Conservation (phyloP, 2,797 vertebrate species). For the Carduelis carduelis region DNA sequence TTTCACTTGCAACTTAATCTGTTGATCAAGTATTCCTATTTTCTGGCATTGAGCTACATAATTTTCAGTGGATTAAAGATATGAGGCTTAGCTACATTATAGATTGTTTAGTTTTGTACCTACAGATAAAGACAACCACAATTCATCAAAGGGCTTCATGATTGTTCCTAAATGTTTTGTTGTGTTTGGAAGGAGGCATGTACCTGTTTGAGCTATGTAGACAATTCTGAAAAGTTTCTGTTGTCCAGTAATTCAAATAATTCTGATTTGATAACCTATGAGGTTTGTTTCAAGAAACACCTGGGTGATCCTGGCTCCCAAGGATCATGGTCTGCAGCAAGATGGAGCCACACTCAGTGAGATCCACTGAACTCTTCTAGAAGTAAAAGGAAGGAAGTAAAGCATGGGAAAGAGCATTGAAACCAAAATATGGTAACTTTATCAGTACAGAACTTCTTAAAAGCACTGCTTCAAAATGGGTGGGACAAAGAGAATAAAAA, state of each 20-base stretch:
- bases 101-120: not conserved
- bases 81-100: accelerated
- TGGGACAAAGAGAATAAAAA: not conserved
- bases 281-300: not conserved
- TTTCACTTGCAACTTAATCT: not conserved
- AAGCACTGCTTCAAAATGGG: not conserved
- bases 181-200: not conserved
- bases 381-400: not conserved
- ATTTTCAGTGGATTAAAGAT: not conserved
- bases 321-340: not conserved
- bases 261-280: not conserved
- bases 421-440: not conserved
- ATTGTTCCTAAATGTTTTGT: not conserved
- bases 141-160: not conserved
- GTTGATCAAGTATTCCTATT: not conserved
- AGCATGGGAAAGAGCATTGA: not conserved
- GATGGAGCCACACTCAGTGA: not conserved
- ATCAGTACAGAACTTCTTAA: not conserved
- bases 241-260: not conserved
- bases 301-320: not conserved
- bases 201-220: not conserved
- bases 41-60: not conserved
- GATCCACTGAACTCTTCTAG: not conserved
- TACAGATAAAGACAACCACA: not conserved
- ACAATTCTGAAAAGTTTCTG: not conserved